phyloP scores from a whole-genome alignment of 2,797 vertebrate species.

The Lates japonicus region DNA sequence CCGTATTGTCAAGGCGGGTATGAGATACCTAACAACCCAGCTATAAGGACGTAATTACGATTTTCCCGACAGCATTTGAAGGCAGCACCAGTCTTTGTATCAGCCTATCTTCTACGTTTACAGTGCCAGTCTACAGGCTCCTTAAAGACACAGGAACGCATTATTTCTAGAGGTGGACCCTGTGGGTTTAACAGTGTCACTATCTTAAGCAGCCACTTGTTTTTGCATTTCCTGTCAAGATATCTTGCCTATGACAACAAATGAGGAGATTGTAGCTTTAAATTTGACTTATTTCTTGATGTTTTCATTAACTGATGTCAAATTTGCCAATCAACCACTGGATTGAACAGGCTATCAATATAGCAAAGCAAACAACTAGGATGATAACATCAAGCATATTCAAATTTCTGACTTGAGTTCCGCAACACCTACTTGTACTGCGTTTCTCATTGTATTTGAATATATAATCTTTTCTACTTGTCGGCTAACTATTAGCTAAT shows the following conservation, averaged over 20 bases:
- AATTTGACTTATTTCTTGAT: conserved; percentile 86
- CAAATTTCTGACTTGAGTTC: conserved; percentile 98
- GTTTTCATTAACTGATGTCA: conserved; percentile 86
- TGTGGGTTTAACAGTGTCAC: conserved; percentile 81
- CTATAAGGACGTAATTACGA: conserved; percentile 31
- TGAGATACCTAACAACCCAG: conserved; percentile 23
- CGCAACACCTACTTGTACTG: conserved; percentile 96
- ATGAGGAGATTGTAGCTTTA: conserved; percentile 99
- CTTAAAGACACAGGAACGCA: conserved; percentile 97
- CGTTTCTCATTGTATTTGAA: conserved; percentile 99
- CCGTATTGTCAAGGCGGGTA: conserved; percentile 35
- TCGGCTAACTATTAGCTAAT: conserved; percentile 97
- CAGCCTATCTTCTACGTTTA: conserved; percentile 98
- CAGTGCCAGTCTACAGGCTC: conserved; percentile 98
- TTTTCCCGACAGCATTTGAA: conserved; percentile 79
- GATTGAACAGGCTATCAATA: conserved; percentile 87
- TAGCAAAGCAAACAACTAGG: conserved; percentile 76
- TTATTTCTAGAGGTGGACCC: conserved; percentile 80
- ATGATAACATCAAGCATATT: conserved; percentile 85
- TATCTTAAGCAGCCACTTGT: conserved; percentile 79
- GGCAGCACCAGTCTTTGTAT: conserved; percentile 86
- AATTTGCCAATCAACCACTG: conserved; percentile 95
- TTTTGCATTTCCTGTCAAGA: conserved; percentile 77
- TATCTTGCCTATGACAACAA: conserved; percentile 86
- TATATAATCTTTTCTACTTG: conserved; percentile 99